phyloP scores from a whole-genome alignment of 2,888 invertebrate genomes.

The Cataglyphis cursor region DNA sequence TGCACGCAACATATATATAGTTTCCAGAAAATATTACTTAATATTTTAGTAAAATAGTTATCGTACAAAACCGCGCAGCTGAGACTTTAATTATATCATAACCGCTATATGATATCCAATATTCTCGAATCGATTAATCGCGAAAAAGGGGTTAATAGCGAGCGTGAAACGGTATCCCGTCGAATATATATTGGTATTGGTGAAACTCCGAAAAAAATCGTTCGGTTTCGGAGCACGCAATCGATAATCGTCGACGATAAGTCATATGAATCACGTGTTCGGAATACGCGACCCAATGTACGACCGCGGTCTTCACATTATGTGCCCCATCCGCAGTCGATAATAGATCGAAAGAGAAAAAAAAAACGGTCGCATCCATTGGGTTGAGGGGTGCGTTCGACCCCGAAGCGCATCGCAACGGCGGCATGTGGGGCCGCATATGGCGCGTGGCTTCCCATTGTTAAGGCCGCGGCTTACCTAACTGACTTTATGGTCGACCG shows the following conservation, averaged over 20 bases:
- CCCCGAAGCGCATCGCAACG: slow-evolving; percentile 66
- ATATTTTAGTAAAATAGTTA: background rate
- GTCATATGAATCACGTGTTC: slow-evolving; percentile 71
- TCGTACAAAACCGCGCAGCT: background rate
- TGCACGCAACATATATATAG: background rate
- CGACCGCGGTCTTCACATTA: slow-evolving; percentile 67
- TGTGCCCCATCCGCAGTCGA: slow-evolving; percentile 64
- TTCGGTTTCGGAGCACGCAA: slow-evolving; percentile 61
- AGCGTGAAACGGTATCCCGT: slow-evolving; percentile 1
- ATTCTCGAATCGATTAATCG: background rate
- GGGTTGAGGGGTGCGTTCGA: slow-evolving; percentile 50
- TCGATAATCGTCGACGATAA: slow-evolving; percentile 65
- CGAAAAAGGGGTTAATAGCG: slow-evolving; percentile 21
- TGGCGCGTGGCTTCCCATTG: slow-evolving; percentile 84
- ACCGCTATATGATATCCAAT: background rate
- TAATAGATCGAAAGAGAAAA: slow-evolving; percentile 52
- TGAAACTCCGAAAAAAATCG: slow-evolving; percentile 33
- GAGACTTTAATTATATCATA: background rate
- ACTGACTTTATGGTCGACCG: slow-evolving; percentile 82
- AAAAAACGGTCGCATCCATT: slow-evolving; percentile 58
- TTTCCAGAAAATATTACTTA: background rate
- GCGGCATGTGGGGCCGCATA: slow-evolving; percentile 83
- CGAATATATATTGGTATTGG: background rate
- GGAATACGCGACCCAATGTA: slow-evolving; percentile 60
- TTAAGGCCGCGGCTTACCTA: slow-evolving; percentile 81